Conservation (phyloP, 2,797 vertebrate genomes). For the Buceros bicornis region DNA sequence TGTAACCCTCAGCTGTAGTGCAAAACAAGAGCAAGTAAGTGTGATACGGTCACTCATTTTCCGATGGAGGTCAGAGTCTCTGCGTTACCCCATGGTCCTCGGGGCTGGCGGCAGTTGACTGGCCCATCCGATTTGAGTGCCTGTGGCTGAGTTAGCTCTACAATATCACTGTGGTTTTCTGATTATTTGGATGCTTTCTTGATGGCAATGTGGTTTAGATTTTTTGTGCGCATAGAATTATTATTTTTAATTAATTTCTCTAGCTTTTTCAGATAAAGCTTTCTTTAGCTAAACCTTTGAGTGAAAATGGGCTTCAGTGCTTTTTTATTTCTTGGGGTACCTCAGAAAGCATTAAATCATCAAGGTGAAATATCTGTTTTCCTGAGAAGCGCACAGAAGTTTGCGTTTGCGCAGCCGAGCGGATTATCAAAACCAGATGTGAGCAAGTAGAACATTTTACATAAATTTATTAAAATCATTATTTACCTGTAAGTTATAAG, state of each 20-base stretch:
- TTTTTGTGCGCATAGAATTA: not conserved
- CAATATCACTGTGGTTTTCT: not conserved
- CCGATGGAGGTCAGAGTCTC: not conserved
- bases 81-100: not conserved
- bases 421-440: slow-evolving; percentile 76
- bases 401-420: slow-evolving; percentile 39
- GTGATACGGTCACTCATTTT: not conserved
- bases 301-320: not conserved
- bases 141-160: not conserved
- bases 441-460: slow-evolving; percentile 75
- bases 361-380: slow-evolving; percentile 55
- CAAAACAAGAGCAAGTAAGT: not conserved
- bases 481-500: slow-evolving; percentile 80
- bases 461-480: slow-evolving; percentile 81
- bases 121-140: not conserved
- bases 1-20: not conserved
- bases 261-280: not conserved
- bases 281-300: not conserved
- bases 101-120: not conserved
- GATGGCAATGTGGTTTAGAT: not conserved
- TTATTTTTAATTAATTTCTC: not conserved
- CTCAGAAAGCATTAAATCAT: slow-evolving; percentile 63
- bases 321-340: slow-evolving; percentile 35
- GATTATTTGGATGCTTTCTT: not conserved
- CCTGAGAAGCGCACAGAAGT: slow-evolving; percentile 30